Evolutionary conservation across 2,797 vertebrate genomes (phyloP), one percentile per base, ranked within the genome.

Genomic region (Calcarius lapponicus): DNA sequence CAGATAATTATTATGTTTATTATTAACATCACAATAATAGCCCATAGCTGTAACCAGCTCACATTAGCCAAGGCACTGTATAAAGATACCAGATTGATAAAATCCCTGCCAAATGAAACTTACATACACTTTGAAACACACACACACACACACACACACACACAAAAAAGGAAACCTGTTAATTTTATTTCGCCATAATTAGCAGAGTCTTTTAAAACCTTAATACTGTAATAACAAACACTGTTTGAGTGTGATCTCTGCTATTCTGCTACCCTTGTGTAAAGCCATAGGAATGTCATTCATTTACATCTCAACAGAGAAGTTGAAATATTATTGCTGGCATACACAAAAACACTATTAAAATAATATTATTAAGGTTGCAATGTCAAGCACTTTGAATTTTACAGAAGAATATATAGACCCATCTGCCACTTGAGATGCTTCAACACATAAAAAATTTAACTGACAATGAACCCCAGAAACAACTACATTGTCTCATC

Each of bases 261-360:
- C 43, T 75, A 31, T 66, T 83, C 72, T 47, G 29, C 43, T 75
- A 31, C 66, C 62, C 54, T 60, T 72, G 34, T 92, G 76, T 67
- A 90, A 96, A 95, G 67, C 47, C 82, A n/a, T 62, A 86, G 43
- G 66, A 88, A 90, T 53, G 82, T 32, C 58, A 75, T 73, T 90
- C 56, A 79, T 81, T 90, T 67, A 40, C 40, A 62, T 21, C 51
- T 88, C 61, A 29, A 10, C 43, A 61, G 43, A 90, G 58, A 84
- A 32, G 24, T 0, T 79, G 76, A 86, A 79, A 79, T 86, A 70
- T 2, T 60, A 42, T 15, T 79, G 32, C 24, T 88, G 61, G 24
- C 29, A 51, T n/a, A 31, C 70, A 16, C 9, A 70, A 73, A 91
- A 88, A 36, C 16, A 53, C 25, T 62, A 5, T 80, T 58, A 47